Percentiles rank a stretch among this genome's conserved stretches.
Conservation (phyloP, 2,888 invertebrate species). For the Sarcophaga subvicina region DNA sequence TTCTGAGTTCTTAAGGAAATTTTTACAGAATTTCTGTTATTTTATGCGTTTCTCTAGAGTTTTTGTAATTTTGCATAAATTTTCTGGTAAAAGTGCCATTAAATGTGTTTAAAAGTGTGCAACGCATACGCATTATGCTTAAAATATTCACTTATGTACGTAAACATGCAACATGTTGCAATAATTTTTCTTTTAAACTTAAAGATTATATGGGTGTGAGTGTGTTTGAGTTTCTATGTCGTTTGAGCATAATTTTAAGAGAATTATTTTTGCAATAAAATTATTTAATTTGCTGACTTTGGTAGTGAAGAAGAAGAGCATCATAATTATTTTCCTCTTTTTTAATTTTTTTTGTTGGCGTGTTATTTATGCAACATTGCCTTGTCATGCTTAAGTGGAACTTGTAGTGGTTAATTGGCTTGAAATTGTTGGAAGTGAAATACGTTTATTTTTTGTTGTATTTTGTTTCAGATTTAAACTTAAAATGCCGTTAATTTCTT, state of each 20-base stretch:
- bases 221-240: constrained; percentile 7
- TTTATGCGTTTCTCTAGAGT: constrained; percentile 17
- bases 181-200: neutral
- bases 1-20: constrained; percentile 3
- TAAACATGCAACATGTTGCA: constrained; percentile 15
- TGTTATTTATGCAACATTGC: constrained; percentile 60
- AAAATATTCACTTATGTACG: neutral
- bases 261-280: constrained; percentile 26
- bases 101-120: constrained; percentile 41
- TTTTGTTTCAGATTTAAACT: neutral
- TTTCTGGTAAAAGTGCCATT: constrained; percentile 55
- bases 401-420: constrained; percentile 66
- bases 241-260: constrained; percentile 14
- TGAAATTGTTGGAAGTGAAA: constrained; percentile 61
- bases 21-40: constrained; percentile 19
- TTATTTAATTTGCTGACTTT: constrained; percentile 24
- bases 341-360: constrained; percentile 11
- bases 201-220: neutral
- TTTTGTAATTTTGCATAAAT: constrained; percentile 59
- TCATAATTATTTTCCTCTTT: neutral
- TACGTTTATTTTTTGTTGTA: neutral
- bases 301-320: neutral
- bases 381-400: constrained; percentile 55
- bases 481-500: no score
- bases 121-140: neutral